Evolutionary conservation across 2,888 invertebrate species (phyloP).

Genomic region (Dasypogon diadema): DNA sequence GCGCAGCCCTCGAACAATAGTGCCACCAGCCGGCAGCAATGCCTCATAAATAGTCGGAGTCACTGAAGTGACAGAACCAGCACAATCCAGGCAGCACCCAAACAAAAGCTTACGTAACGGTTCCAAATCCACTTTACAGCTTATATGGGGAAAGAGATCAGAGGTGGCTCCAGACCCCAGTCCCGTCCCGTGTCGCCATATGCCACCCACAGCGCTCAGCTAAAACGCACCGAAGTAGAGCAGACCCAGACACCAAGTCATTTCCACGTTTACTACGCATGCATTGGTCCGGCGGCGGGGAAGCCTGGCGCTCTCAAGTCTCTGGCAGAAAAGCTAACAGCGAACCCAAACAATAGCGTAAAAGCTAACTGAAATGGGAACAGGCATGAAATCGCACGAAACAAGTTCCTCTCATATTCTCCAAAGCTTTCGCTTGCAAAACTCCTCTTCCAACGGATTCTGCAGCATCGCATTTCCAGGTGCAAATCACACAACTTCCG

Average conservation of each 20-base stretch:
- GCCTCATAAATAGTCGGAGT: conserved; percentile 54
- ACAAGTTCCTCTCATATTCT: neutral
- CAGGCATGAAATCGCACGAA: neutral
- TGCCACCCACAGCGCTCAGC: neutral
- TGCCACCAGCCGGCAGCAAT: conserved; percentile 32
- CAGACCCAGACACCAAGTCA: neutral
- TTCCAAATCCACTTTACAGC: conserved; percentile 51
- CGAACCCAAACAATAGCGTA: conserved; percentile 48
- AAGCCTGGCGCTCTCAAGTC: conserved; percentile 26
- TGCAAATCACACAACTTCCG: too few species aligned
- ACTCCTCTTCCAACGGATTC: neutral
- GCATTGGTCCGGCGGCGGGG: too few species aligned
- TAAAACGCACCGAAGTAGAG: neutral
- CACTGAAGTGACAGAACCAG: conserved; percentile 53
- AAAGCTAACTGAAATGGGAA: neutral
- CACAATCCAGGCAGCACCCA: conserved; percentile 50
- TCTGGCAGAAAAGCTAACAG: neutral
- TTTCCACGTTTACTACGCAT: neutral
- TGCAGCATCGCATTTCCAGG: neutral
- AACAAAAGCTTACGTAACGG: conserved; percentile 55
- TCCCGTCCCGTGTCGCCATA: too few species aligned
- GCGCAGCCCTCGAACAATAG: neutral
- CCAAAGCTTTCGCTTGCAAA: neutral
- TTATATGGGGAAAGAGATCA: conserved; percentile 7
- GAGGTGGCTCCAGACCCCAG: too few species aligned